Percentiles rank a stretch among this genome's conserved stretches.
Conservation (phyloP, 2,797 vertebrate species). For the Mallotus villosus region DNA sequence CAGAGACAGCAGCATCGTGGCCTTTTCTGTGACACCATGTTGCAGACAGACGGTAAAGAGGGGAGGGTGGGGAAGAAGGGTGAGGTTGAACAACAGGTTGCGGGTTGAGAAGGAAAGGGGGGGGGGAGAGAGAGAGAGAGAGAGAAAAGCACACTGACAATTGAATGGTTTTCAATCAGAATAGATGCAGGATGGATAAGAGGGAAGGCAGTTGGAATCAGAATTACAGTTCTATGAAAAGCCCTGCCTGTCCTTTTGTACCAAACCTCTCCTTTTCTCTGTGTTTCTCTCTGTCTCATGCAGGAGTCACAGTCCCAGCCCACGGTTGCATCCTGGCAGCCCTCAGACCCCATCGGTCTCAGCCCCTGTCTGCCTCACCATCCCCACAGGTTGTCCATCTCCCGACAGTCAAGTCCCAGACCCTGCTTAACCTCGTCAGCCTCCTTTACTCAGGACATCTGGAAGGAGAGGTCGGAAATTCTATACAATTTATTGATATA, state of each 20-base stretch:
- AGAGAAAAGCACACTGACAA: too few relatives aligned
- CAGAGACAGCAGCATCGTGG: conserved; percentile 70
- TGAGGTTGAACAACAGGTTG: not conserved
- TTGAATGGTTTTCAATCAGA: too few relatives aligned
- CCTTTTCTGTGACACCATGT: conserved; percentile 72
- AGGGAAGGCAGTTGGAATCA: not conserved
- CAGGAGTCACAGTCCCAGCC: conserved; percentile 72
- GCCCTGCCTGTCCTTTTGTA: not conserved
- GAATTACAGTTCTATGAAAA: not conserved
- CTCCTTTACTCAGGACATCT: conserved; percentile 74
- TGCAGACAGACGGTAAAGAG: conserved; percentile 70
- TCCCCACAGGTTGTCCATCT: conserved; percentile 59
- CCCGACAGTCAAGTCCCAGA: conserved; percentile 53
- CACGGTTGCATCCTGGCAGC: conserved; percentile 76
- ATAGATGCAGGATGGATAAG: not conserved
- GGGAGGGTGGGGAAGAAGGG: not conserved
- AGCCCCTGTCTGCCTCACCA: conserved; percentile 36
- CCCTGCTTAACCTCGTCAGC: conserved; percentile 70
- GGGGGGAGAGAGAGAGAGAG: too few relatives aligned
- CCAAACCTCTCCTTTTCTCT: not conserved
- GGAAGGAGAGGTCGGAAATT: conserved; percentile 40
- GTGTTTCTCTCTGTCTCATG: not conserved
- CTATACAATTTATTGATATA: too few relatives aligned
- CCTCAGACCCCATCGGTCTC: conserved; percentile 62
- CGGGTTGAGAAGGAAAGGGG: too few relatives aligned